These are phyloP conservation scores for Vipera latastei DNA, from an alignment of 2,797 vertebrate species.

Conservation along the genomic window DNA sequence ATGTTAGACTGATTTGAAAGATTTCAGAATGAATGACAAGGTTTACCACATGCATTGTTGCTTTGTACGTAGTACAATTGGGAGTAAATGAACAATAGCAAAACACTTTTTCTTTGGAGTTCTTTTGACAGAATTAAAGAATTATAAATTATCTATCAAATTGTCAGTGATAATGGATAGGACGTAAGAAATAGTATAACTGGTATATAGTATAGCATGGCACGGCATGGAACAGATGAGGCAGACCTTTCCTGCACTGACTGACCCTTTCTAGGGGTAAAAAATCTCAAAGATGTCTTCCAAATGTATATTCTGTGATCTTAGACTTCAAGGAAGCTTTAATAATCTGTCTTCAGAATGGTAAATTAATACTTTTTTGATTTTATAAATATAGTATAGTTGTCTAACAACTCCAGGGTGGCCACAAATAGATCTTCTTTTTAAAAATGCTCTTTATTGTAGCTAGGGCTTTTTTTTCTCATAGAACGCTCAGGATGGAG, in stretches of 20 bases:
- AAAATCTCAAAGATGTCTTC: not conserved
- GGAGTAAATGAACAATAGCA: not conserved
- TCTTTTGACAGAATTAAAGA: too few relatives aligned
- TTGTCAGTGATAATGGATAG: not conserved
- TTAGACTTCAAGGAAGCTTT: not conserved
- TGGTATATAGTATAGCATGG: not conserved
- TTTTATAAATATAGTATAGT: not conserved
- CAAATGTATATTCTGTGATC: not conserved
- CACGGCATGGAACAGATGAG: not conserved
- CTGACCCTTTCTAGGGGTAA: not conserved
- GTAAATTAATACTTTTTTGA: not conserved
- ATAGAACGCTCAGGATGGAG: too few relatives aligned
- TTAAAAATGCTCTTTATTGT: not conserved
- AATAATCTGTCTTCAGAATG: constrained; percentile 3
- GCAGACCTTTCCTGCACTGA: not conserved
- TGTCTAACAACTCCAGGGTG: not conserved
- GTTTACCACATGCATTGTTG: constrained; percentile 25
- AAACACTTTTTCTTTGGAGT: not conserved
- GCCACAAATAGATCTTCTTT: not conserved
- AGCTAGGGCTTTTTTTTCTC: too few relatives aligned
- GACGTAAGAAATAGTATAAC: not conserved
- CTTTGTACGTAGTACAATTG: not conserved
- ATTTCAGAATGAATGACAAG: constrained; percentile 37
- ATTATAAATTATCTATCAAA: not conserved
- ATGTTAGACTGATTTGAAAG: constrained; percentile 56